phyloP scores from a whole-genome alignment of 2,888 invertebrate species.

The Dysmachus trigonus region DNA sequence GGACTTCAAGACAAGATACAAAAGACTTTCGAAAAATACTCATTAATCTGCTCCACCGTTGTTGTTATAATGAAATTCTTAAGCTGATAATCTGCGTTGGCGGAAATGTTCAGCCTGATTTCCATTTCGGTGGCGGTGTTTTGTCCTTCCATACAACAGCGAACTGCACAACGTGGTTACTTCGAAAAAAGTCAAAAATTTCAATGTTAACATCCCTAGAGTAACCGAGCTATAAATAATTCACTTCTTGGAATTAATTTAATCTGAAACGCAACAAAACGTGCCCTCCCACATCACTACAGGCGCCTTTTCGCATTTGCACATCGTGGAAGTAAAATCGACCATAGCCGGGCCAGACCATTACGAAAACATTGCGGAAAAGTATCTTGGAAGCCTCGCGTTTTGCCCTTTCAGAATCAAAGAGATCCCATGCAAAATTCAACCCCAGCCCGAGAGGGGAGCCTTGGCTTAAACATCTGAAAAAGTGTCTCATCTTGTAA shows the following conservation, averaged over 20 bases:
- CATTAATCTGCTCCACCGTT: background rate
- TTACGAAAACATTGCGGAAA: background rate
- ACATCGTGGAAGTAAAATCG: background rate
- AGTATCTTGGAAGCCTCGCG: background rate
- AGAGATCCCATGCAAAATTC: background rate
- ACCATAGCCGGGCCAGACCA: background rate
- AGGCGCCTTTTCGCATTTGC: background rate
- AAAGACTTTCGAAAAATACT: background rate
- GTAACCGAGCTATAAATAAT: background rate
- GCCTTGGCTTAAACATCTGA: background rate
- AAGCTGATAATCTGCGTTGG: background rate
- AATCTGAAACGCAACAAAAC: background rate
- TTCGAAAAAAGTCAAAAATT: background rate
- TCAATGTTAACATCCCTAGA: background rate
- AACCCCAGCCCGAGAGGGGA: background rate
- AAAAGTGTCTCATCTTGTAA: slow-evolving; percentile 18
- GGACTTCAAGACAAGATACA: background rate
- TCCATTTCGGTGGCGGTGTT: background rate
- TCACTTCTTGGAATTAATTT: background rate
- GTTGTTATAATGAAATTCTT: background rate
- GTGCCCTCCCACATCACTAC: background rate
- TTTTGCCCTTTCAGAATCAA: background rate
- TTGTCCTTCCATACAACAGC: background rate
- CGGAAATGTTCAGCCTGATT: background rate
- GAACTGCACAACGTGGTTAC: background rate